Conservation (phyloP, 2,113 vertebrate genomes). For the Lamprotornis superbus region DNA sequence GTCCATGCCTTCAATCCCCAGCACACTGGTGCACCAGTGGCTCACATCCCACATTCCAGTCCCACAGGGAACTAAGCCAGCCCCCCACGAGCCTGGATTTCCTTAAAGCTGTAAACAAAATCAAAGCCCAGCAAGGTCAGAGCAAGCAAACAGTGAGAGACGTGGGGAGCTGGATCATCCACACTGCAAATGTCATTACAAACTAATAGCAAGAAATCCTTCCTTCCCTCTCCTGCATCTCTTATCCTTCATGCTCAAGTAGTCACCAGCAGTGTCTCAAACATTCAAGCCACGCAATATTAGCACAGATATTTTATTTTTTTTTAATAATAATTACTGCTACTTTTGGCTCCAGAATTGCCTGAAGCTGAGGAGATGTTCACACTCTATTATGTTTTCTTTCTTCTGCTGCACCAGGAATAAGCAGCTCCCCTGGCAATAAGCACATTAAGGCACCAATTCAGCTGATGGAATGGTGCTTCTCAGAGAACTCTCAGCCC, state of each 20-base stretch:
- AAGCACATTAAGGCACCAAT: constrained; percentile 3
- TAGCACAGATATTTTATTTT: not conserved
- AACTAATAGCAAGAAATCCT: constrained; percentile 4
- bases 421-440: constrained; percentile 28
- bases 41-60: not conserved
- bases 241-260: constrained; percentile 55
- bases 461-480: constrained; percentile 26
- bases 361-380: not conserved
- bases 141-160: not conserved
- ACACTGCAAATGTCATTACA: not conserved
- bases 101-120: not conserved
- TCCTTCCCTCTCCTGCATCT: constrained; percentile 9
- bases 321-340: not conserved
- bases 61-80: not conserved
- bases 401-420: not conserved
- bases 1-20: not conserved
- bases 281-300: not conserved
- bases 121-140: constrained; percentile 6
- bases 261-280: not conserved
- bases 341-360: not conserved
- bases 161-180: not conserved
- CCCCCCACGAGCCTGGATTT: not conserved
- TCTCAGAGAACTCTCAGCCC: not conserved
- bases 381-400: not conserved
- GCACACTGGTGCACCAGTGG: not conserved